These are phyloP conservation scores for Archilochus colubris DNA, from an alignment of 2,113 vertebrate genomes.

Conservation along the genomic window DNA sequence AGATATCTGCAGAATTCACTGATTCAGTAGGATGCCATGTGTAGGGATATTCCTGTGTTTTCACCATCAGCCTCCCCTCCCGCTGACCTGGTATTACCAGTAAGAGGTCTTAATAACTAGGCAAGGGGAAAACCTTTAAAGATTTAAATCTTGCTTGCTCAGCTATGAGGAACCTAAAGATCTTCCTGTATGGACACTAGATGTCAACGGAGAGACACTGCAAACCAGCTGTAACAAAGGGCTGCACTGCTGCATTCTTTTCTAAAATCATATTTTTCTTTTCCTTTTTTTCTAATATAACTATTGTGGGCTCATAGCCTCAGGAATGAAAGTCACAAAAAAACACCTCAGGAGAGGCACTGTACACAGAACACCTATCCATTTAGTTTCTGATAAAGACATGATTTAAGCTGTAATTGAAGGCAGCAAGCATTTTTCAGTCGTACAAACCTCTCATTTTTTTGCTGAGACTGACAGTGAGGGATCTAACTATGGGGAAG, in stretches of 20 bases:
- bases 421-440: neutral
- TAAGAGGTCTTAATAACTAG: neutral
- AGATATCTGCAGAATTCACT: neutral
- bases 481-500: neutral
- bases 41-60: neutral
- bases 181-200: constrained; percentile 39
- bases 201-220: constrained; percentile 66
- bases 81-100: neutral
- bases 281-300: neutral
- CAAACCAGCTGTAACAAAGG: constrained; percentile 28
- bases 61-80: neutral
- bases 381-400: neutral
- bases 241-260: neutral
- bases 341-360: neutral
- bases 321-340: neutral
- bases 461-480: neutral
- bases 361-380: neutral
- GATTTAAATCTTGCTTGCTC: neutral
- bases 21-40: neutral
- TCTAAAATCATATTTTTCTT: neutral
- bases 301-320: neutral
- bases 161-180: neutral
- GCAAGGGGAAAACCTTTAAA: neutral
- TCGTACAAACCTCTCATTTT: neutral
- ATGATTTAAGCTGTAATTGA: neutral